phyloP scores from a whole-genome alignment of 2,888 invertebrate species.

The Lycia hirtaria region DNA sequence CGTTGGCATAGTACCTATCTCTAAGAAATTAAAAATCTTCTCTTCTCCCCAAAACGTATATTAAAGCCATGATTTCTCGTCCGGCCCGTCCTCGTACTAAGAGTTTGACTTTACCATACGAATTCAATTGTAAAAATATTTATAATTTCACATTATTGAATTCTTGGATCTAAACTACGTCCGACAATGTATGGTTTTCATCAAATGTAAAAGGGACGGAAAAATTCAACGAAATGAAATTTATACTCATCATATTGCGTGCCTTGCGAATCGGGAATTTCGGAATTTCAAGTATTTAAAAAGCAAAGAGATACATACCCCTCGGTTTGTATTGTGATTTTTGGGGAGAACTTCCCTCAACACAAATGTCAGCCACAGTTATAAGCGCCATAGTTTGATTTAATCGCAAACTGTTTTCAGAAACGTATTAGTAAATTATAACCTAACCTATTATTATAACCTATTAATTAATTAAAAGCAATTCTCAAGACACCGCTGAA shows the following conservation, averaged over 20 bases:
- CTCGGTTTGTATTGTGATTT: conserved; percentile 59
- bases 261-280: conserved; percentile 68
- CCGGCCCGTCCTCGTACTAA: conserved; percentile 15
- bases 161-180: conserved; percentile 49
- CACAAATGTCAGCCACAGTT: conserved; percentile 21
- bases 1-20: no score
- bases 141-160: conserved; percentile 59
- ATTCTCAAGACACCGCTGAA: no score
- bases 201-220: conserved; percentile 58
- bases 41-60: not conserved
- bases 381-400: not conserved
- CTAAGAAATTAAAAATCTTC: no score
- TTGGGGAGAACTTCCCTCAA: conserved; percentile 49
- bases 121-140: conserved; percentile 43
- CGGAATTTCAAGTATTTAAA: conserved; percentile 73
- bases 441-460: no score
- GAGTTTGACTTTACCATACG: conserved; percentile 1
- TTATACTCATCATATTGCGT: conserved; percentile 77
- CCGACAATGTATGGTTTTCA: conserved; percentile 53
- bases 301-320: conserved; percentile 58
- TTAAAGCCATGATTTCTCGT: not conserved
- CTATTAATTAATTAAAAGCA: no score
- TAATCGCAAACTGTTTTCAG: no score
- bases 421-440: no score
- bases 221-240: conserved; percentile 67